Percentiles rank a stretch among this genome's conserved stretches.
Evolutionary conservation across 2,888 invertebrate genomes (phyloP).

Genomic region (Trissoscelio sp.): DNA sequence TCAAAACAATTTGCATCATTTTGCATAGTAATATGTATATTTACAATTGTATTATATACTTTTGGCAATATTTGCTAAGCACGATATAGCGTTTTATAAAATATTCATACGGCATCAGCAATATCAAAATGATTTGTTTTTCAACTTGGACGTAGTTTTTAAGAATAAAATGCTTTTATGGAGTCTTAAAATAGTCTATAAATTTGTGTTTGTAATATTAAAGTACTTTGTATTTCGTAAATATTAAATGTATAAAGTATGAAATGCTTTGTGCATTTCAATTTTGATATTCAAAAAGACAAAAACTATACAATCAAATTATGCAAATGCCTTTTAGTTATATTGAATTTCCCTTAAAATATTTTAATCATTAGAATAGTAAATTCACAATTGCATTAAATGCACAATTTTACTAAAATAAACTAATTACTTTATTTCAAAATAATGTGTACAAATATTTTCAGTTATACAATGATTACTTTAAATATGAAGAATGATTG

Average conservation of each 20-base stretch:
- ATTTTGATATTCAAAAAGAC: too few species aligned
- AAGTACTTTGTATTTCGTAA: background rate
- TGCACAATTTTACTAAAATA: too few species aligned
- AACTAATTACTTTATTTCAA: too few species aligned
- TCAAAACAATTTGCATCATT: slow-evolving; percentile 29
- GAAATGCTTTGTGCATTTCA: too few species aligned
- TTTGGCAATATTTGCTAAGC: slow-evolving; percentile 52
- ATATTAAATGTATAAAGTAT: background rate
- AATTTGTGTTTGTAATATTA: background rate
- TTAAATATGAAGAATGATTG: too few species aligned
- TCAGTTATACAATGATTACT: too few species aligned
- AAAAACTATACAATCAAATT: too few species aligned
- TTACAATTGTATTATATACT: slow-evolving; percentile 37
- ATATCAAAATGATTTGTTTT: slow-evolving; percentile 11
- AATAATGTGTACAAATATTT: too few species aligned
- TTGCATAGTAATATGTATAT: slow-evolving; percentile 33
- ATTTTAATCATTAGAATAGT: too few species aligned
- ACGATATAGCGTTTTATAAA: slow-evolving; percentile 34
- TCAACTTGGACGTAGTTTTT: background rate
- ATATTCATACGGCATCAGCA: slow-evolving; percentile 14
- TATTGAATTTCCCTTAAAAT: too few species aligned
- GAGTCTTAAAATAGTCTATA: background rate
- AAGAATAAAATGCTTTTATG: background rate
- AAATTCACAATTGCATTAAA: too few species aligned
- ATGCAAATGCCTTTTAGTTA: too few species aligned